phyloP scores from a whole-genome alignment of 2,888 invertebrate genomes.

The Dryadula phaetusa region DNA sequence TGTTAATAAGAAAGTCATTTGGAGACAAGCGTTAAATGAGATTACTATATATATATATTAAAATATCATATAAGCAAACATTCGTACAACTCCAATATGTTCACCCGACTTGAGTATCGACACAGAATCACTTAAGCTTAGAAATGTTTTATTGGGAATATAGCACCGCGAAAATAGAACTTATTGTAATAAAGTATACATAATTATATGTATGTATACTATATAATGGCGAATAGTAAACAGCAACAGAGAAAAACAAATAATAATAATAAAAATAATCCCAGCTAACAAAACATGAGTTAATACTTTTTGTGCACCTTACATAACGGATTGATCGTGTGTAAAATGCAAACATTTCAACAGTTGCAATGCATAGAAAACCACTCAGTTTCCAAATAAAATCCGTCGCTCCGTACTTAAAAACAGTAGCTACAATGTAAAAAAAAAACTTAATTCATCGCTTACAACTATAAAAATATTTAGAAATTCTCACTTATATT shows the following conservation, averaged over 20 bases:
- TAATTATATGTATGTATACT: constrained; percentile 65
- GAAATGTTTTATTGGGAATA: constrained; percentile 69
- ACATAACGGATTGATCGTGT: constrained; percentile 26
- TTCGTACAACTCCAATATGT: constrained; percentile 34
- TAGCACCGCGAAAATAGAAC: constrained; percentile 77
- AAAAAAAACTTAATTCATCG: constrained; percentile 73
- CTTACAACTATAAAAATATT: constrained; percentile 82
- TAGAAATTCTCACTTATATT: constrained; percentile 83
- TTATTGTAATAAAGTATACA: constrained; percentile 53
- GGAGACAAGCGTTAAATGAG: constrained; percentile 40
- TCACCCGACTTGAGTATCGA: constrained; percentile 51
- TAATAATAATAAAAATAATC: constrained; percentile 53
- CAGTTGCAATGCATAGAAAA: constrained; percentile 1
- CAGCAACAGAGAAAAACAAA: constrained; percentile 50
- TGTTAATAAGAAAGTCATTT: constrained; percentile 34
- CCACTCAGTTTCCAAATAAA: background rate
- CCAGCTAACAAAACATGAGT: constrained; percentile 53
- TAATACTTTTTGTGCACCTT: constrained; percentile 70
- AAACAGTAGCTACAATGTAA: constrained; percentile 69
- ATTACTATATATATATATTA: constrained; percentile 37
- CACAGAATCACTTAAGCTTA: constrained; percentile 66
- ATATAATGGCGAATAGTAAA: constrained; percentile 56
- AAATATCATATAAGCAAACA: constrained; percentile 38
- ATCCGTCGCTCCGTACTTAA: constrained; percentile 55
- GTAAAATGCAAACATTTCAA: background rate